Percentiles rank a stretch among this genome's conserved stretches.
Conservation (phyloP, 2,113 vertebrate species). For the Perca fluviatilis region DNA sequence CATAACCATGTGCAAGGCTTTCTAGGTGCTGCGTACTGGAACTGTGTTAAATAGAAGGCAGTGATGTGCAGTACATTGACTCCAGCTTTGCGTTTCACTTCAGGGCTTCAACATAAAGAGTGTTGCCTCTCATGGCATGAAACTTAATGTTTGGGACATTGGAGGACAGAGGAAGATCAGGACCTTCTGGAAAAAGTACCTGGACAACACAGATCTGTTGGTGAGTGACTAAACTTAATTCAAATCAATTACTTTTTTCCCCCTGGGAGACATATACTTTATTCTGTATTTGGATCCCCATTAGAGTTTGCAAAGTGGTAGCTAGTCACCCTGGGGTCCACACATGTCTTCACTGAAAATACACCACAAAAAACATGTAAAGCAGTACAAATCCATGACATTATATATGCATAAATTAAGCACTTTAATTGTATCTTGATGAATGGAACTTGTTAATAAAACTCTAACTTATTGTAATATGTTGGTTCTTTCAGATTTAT, state of each 20-base stretch:
- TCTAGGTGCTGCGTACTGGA: background rate
- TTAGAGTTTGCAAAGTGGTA: background rate
- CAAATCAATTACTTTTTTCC: background rate
- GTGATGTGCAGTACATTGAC: conserved; percentile 23
- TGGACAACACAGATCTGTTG: conserved; percentile 90
- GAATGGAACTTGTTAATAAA: background rate
- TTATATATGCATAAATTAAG: background rate
- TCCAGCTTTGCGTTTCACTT: conserved; percentile 26
- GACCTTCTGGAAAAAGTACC: conserved; percentile 90
- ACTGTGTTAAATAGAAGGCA: conserved; percentile 5
- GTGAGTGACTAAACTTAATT: conserved; percentile 74
- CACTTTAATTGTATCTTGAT: background rate
- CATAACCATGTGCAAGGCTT: conserved; percentile 5
- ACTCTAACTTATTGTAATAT: background rate
- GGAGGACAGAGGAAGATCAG: conserved; percentile 90
- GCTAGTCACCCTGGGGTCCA: background rate
- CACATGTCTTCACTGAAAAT: background rate
- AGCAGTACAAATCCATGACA: background rate
- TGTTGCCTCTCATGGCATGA: conserved; percentile 89
- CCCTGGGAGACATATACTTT: background rate
- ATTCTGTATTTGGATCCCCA: background rate
- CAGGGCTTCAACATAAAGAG: conserved; percentile 93
- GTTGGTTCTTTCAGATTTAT: conserved; percentile 86
- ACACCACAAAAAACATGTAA: background rate
- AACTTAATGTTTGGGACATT: conserved; percentile 91